Conservation (phyloP, 2,888 invertebrate species). For the Ochropleura leucogaster region DNA sequence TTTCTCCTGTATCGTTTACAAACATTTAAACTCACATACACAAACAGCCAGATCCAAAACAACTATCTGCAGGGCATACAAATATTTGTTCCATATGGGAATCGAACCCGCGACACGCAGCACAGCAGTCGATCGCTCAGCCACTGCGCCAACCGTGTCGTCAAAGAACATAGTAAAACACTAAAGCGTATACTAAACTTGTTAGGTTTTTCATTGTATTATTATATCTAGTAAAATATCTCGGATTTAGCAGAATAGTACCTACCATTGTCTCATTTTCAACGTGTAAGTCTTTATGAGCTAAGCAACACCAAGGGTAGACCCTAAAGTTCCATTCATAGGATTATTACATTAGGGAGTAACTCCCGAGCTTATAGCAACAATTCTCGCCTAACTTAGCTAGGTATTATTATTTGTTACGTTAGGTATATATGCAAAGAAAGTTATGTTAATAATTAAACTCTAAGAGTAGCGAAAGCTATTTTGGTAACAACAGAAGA, state of each 20-base stretch:
- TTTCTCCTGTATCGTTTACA: too few species aligned
- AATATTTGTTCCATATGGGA: too few species aligned
- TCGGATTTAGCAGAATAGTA: neutral
- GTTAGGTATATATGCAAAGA: neutral
- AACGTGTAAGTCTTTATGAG: slow-evolving; percentile 13
- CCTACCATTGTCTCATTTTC: slow-evolving; percentile 6
- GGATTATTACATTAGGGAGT: slow-evolving; percentile 44
- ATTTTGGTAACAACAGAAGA: neutral
- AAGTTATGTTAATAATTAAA: neutral
- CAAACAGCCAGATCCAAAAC: too few species aligned
- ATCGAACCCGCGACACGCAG: too few species aligned
- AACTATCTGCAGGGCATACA: too few species aligned
- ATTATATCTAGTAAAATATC: neutral
- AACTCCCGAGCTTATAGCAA: slow-evolving; percentile 7
- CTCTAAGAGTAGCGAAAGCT: neutral
- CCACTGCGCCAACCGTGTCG: too few species aligned
- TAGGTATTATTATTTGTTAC: slow-evolving; percentile 11
- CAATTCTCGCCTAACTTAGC: slow-evolving; percentile 5
- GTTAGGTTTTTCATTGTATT: too few species aligned
- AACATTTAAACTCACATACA: too few species aligned
- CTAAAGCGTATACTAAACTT: neutral
- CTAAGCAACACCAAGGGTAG: slow-evolving; percentile 21
- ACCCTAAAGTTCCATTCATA: slow-evolving; percentile 32
- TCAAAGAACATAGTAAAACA: too few species aligned
- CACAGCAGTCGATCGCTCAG: too few species aligned